These are phyloP conservation scores for Drosophila ironensis DNA, from an alignment of 1,140 invertebrate genomes.

Conservation along the genomic window DNA sequence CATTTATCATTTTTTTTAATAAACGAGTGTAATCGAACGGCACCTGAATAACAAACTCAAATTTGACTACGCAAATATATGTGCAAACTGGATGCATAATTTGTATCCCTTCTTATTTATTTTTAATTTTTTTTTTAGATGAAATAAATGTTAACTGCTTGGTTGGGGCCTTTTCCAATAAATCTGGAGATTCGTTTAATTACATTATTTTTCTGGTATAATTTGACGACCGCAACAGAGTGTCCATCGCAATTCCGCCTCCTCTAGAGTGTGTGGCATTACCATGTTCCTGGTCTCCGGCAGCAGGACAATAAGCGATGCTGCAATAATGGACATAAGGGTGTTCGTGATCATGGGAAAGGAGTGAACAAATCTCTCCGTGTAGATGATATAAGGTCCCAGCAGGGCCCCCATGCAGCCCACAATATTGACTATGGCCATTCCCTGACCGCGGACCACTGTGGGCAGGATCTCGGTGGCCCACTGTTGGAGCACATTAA, in stretches of 20 bases:
- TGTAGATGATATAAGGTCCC: conserved; percentile 90
- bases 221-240: not conserved
- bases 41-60: not conserved
- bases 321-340: conserved; percentile 87
- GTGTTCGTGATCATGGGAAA: conserved; percentile 88
- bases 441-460: conserved; percentile 91
- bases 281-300: conserved; percentile 92
- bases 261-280: conserved; percentile 87
- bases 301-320: conserved; percentile 85
- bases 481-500: conserved; percentile 94
- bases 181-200: too few relatives aligned
- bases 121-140: too few relatives aligned
- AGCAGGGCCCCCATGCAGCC: conserved; percentile 91
- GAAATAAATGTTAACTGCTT: too few relatives aligned
- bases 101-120: too few relatives aligned
- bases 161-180: too few relatives aligned
- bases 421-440: conserved; percentile 91
- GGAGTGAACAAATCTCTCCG: conserved; percentile 85
- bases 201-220: not conserved
- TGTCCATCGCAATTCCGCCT: conserved; percentile 24
- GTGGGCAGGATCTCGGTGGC: conserved; percentile 93
- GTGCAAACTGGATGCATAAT: not conserved
- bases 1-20: not conserved
- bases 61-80: not conserved
- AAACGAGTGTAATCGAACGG: not conserved